Conservation (phyloP, 2,797 vertebrate genomes). For the Selene dorsalis region DNA sequence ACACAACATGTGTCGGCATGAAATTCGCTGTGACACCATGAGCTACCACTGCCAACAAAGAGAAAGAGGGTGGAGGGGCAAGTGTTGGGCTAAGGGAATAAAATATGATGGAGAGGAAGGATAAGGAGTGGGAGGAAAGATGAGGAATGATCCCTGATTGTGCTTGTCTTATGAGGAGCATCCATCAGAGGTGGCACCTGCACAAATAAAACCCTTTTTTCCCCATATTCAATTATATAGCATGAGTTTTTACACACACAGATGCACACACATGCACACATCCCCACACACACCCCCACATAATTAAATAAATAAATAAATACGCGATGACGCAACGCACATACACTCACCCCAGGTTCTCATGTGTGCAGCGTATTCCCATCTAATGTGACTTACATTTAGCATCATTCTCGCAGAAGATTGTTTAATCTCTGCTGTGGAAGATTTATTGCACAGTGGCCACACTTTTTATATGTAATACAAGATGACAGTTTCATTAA, state of each 20-base stretch:
- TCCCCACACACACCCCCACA: neutral
- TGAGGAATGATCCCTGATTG: constrained; percentile 84
- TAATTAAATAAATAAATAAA: neutral
- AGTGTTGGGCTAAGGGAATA: constrained; percentile 62
- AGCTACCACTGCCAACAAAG: constrained; percentile 50
- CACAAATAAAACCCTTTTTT: constrained; percentile 78
- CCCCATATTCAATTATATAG: constrained; percentile 77
- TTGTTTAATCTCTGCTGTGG: constrained; percentile 59
- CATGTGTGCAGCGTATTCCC: constrained; percentile 13
- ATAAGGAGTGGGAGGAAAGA: constrained; percentile 74
- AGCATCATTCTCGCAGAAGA: constrained; percentile 45
- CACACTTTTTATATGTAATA: constrained; percentile 52
- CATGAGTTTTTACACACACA: constrained; percentile 34
- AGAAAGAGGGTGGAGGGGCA: neutral
- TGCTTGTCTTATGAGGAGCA: constrained; percentile 85
- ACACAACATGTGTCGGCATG: constrained; percentile 61
- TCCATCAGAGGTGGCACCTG: constrained; percentile 82
- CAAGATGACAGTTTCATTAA: constrained; percentile 69
- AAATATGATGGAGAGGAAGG: constrained; percentile 73
- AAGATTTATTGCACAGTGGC: constrained; percentile 56
- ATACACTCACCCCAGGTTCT: neutral
- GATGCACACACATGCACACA: constrained; percentile 24
- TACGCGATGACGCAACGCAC: constrained; percentile 3
- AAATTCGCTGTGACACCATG: constrained; percentile 69
- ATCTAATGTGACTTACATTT: constrained; percentile 57